Conservation (phyloP, 2,113 vertebrate species). For the Zosterops japonicus region DNA sequence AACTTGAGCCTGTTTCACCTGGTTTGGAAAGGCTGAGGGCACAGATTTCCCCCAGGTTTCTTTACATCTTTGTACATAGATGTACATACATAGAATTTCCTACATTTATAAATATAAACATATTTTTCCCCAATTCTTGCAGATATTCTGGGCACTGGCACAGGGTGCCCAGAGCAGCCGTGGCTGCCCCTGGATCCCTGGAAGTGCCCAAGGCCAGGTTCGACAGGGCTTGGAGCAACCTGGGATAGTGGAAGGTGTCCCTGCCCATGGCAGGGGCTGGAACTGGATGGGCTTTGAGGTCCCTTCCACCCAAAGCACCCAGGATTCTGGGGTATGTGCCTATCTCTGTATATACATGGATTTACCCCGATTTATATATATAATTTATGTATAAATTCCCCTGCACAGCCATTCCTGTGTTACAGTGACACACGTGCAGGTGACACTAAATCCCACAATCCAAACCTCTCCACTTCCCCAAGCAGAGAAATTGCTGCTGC, state of each 20-base stretch:
- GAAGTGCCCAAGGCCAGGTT: accelerated
- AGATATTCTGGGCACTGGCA: not conserved
- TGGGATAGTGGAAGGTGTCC: not conserved
- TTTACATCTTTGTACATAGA: no score
- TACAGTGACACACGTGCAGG: accelerated
- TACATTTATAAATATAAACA: not conserved
- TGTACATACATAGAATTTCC: not conserved
- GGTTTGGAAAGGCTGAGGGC: not conserved
- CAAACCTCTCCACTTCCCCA: not conserved
- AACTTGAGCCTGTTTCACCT: accelerated
- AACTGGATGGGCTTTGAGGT: accelerated
- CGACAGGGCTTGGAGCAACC: accelerated
- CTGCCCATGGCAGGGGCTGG: not conserved
- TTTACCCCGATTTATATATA: accelerated
- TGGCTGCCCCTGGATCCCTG: not conserved
- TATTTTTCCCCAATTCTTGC: not conserved
- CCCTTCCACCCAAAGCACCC: not conserved
- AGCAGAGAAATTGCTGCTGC: not conserved
- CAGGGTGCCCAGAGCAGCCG: not conserved
- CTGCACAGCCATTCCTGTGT: not conserved
- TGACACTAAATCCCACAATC: not conserved
- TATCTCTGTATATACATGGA: accelerated
- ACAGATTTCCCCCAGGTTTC: not conserved
- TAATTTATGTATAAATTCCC: not conserved
- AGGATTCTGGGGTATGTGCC: not conserved